Evolutionary conservation across 1,140 invertebrate genomes (phyloP), one percentile per base, ranked within the genome.

Genomic region (Philotrypesis tridentata): DNA sequence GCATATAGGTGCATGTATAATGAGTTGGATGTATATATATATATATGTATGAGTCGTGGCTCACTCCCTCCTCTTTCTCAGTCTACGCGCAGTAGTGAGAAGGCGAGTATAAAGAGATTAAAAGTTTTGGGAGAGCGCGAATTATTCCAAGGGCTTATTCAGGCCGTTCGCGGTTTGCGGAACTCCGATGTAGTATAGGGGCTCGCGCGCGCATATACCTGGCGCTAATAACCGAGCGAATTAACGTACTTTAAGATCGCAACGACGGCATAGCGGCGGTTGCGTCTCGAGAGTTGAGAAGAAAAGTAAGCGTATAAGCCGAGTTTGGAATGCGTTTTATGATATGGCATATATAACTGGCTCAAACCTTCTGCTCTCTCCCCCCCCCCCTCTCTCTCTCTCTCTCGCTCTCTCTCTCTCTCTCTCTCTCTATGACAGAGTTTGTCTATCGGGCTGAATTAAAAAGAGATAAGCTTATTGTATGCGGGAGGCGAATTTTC

Each of bases 71-170:
- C 9, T 37, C 33, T 37, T 37, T 37, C 3, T 9, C 9, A 37
- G n/a, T n/a, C 9, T 37, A 37, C 33, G 9, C 33, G 9, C 9
- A 3, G 33, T 9, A 37, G 33, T 37, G 17, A 21, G 48, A 55
- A 43, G 40, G 48, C 21, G 48, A 55, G 48, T 55, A 55, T 55
- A 55, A 55, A 74, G 71, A 74, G 79, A 80, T 80, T 74, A 80
- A 80, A 80, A 80, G 79, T 80, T n/a, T 80, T 31, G 67, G 40
- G 9, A 25, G 23, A 6, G 61, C n/a, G 73, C 61, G 12, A 81
- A 82, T 77, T 82, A 82, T 82, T 82, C 48, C 77, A 27, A n/a
- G n/a, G 14, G 55, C 60, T 82, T 72, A 72, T 82, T 78, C 73
- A 65, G 27, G 55, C 67, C 65, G 31, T 82, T 82, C 55, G 67